Percentiles rank a stretch among this genome's conserved stretches.
Evolutionary conservation across 2,113 vertebrate genomes (phyloP).

Genomic region (Halcyon malimbica): DNA sequence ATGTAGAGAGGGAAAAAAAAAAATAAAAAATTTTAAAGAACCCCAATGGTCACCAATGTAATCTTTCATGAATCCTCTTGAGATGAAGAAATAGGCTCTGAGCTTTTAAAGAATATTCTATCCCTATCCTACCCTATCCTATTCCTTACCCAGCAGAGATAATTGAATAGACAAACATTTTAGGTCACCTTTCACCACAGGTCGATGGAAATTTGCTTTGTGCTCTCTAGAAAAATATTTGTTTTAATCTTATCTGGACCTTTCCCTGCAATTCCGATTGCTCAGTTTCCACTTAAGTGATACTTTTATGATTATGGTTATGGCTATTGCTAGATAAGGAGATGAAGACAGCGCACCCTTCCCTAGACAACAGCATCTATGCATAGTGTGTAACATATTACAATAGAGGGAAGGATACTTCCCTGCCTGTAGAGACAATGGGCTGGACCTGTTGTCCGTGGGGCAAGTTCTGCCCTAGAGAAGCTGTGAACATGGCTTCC

Average conservation of each 20-base stretch:
- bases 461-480: not conserved
- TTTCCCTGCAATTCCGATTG: not conserved
- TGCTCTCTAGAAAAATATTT: not conserved
- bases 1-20: accelerated
- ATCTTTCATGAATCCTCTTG: not conserved
- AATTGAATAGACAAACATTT: not conserved
- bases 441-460: not conserved
- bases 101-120: not conserved
- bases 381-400: not conserved
- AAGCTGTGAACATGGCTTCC: not conserved
- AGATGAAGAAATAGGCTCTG: not conserved
- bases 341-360: not conserved
- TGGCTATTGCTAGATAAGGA: not conserved
- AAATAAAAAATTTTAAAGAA: not conserved
- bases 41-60: not conserved
- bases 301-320: not conserved
- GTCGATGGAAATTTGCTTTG: not conserved
- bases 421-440: not conserved
- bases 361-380: not conserved
- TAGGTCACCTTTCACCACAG: not conserved
- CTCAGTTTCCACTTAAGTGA: not conserved
- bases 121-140: not conserved
- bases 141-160: not conserved
- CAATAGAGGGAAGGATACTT: not conserved
- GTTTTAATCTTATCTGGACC: slow-evolving; percentile 2